Conservation (phyloP, 2,113 vertebrate species). For the Hemibates koningsi region DNA sequence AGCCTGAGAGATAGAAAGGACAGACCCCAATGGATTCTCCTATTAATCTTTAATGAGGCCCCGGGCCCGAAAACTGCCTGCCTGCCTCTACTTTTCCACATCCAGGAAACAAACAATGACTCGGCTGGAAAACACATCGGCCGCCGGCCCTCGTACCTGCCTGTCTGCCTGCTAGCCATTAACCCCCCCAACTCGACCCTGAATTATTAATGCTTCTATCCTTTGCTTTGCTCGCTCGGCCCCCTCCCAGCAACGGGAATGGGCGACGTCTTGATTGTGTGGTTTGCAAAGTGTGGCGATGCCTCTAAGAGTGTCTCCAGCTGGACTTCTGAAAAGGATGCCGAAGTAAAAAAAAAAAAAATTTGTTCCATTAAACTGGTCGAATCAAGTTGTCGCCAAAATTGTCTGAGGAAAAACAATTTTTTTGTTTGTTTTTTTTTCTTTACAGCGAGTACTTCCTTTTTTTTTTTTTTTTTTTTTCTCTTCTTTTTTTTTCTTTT, state of each 20-base stretch:
- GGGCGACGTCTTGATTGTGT: background rate
- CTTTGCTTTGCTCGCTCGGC: background rate
- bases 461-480: background rate
- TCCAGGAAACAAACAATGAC: slow-evolving; percentile 60
- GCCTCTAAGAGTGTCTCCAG: background rate
- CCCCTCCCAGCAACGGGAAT: slow-evolving; percentile 7
- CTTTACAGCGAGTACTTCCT: background rate
- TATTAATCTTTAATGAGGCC: slow-evolving; percentile 64
- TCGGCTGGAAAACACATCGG: slow-evolving; percentile 22
- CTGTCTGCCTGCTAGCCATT: slow-evolving; percentile 36
- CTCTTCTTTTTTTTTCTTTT: no score
- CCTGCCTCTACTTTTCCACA: slow-evolving; percentile 8
- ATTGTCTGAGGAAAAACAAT: background rate
- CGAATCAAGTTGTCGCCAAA: background rate
- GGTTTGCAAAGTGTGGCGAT: background rate
- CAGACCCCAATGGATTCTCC: slow-evolving; percentile 37
- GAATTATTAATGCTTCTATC: slow-evolving; percentile 47
- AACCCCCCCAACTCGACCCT: slow-evolving; percentile 25
- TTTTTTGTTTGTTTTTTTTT: background rate
- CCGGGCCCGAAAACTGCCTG: slow-evolving; percentile 10
- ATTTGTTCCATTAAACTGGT: background rate
- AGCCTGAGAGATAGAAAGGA: slow-evolving; percentile 42
- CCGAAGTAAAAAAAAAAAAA: background rate
- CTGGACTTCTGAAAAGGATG: background rate
- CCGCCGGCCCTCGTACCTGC: slow-evolving; percentile 1